Conservation (phyloP, 2,888 invertebrate species). For the Asteroscopus sphinx region DNA sequence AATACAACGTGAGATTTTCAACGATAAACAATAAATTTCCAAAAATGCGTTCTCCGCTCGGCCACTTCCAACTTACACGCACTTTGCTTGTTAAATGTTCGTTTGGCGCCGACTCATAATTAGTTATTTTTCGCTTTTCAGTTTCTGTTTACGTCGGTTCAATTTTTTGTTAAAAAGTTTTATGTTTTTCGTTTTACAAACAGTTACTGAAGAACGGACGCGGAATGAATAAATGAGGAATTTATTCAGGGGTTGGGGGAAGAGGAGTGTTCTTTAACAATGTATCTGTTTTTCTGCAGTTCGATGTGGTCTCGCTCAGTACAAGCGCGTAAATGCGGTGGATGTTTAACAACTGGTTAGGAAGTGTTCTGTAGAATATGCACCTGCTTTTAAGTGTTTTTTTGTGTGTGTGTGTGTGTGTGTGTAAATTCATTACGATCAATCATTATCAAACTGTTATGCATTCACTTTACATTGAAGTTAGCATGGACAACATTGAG, state of each 20-base stretch:
- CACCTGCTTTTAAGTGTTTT: too few species aligned
- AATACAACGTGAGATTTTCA: too few species aligned
- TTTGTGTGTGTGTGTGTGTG: too few species aligned
- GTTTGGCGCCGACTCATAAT: too few species aligned
- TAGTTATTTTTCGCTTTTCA: too few species aligned
- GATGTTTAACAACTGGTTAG: neutral
- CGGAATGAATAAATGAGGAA: conserved; percentile 28
- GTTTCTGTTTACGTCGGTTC: too few species aligned
- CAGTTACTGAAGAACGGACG: conserved; percentile 33
- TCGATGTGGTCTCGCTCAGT: conserved; percentile 6
- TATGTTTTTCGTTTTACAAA: conserved; percentile 36
- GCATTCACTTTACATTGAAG: neutral
- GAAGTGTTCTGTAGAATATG: neutral
- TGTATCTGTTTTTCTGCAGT: conserved; percentile 8
- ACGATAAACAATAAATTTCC: too few species aligned
- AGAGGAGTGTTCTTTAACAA: neutral
- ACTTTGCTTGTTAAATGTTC: too few species aligned
- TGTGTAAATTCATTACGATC: too few species aligned
- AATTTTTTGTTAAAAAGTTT: too few species aligned
- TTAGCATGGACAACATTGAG: neutral
- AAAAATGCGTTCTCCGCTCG: too few species aligned
- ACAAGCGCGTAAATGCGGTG: neutral
- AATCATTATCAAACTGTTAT: neutral
- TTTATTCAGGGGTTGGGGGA: conserved; percentile 5
- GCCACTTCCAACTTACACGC: too few species aligned